Conservation (phyloP, 2,113 vertebrate species). For the Rhabdomys dilectus region DNA sequence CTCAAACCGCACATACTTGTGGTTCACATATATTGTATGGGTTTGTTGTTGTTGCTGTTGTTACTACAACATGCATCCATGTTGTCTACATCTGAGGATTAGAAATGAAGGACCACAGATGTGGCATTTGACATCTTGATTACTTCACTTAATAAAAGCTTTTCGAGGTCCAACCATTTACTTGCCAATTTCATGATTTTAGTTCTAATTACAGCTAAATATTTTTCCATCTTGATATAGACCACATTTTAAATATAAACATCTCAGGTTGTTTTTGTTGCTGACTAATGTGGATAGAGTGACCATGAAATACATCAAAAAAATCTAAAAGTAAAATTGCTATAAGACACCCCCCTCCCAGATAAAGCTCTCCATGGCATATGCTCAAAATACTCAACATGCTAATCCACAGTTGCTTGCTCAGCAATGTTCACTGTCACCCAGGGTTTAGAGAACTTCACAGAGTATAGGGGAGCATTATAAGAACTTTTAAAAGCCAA, state of each 20-base stretch:
- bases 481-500: neutral
- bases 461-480: neutral
- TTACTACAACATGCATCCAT: neutral
- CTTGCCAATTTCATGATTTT: neutral
- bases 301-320: neutral
- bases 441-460: neutral
- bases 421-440: neutral
- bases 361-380: neutral
- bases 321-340: neutral
- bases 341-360: fast-evolving
- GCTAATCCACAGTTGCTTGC: neutral
- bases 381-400: neutral
- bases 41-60: too few species aligned
- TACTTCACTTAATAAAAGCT: neutral
- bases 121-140: neutral
- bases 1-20: neutral
- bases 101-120: neutral
- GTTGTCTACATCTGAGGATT: neutral
- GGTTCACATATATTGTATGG: neutral
- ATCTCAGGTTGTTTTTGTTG: neutral
- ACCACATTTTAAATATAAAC: neutral
- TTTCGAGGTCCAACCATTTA: neutral
- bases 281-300: neutral
- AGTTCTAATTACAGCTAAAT: neutral
- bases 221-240: neutral